These are phyloP conservation scores for Apteryx owenii DNA, from an alignment of 2,113 vertebrate genomes.

Conservation along the genomic window DNA sequence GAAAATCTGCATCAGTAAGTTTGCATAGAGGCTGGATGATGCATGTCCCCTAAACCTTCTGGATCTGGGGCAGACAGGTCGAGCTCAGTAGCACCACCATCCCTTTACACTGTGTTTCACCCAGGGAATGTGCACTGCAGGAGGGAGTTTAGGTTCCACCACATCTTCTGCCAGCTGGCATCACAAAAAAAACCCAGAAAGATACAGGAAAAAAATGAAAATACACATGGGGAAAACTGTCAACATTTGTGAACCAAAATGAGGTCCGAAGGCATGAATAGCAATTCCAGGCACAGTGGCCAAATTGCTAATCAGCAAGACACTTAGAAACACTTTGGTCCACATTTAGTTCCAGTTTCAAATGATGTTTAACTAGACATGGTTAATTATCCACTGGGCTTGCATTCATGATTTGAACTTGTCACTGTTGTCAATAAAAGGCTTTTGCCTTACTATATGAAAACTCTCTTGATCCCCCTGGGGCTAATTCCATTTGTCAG, in stretches of 20 bases:
- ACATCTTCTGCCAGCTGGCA: neutral
- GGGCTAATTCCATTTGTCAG: neutral
- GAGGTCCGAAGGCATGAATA: neutral
- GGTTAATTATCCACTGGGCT: neutral
- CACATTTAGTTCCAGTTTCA: neutral
- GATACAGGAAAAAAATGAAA: neutral
- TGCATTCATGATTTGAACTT: neutral
- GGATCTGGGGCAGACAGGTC: neutral
- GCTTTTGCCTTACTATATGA: neutral
- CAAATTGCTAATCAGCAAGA: constrained; percentile 14
- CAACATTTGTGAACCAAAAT: neutral
- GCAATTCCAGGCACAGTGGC: neutral
- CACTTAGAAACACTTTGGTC: neutral
- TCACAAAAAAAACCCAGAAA: neutral
- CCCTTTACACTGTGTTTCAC: accelerated
- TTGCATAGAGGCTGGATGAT: neutral
- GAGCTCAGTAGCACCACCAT: neutral
- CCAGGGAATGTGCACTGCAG: neutral
- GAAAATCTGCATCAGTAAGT: neutral
- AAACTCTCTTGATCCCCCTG: neutral
- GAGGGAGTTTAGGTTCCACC: neutral
- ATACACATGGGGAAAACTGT: neutral
- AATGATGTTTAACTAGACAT: neutral
- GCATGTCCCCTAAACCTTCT: neutral
- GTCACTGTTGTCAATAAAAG: neutral